phyloP scores from a whole-genome alignment of 2,888 invertebrate species.

The Eilema caniola region DNA sequence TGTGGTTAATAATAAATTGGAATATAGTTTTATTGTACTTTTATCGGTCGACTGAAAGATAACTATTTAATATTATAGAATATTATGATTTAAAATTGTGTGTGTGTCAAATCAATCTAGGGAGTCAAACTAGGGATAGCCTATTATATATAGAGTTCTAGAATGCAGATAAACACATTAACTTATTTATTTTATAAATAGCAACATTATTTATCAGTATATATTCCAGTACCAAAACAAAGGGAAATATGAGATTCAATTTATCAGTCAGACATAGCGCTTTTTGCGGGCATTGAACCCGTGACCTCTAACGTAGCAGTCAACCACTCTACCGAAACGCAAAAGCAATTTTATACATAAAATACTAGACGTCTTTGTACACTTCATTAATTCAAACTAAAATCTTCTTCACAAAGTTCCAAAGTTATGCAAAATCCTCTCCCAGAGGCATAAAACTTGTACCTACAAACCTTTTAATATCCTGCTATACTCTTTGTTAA shows the following conservation, averaged over 20 bases:
- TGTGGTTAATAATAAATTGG: neutral
- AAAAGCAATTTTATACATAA: neutral
- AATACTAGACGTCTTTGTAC: neutral
- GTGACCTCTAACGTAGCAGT: neutral
- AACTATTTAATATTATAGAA: no score
- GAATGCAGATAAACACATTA: no score
- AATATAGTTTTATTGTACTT: neutral
- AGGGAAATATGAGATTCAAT: neutral
- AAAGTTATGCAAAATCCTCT: conserved; percentile 17
- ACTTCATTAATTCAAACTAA: neutral
- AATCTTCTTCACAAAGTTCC: neutral
- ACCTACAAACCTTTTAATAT: conserved; percentile 21
- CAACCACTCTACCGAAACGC: neutral
- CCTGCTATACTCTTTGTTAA: conserved; percentile 60
- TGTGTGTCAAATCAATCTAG: neutral
- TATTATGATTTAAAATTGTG: no score
- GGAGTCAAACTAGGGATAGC: no score
- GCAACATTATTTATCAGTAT: no score
- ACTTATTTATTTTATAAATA: no score
- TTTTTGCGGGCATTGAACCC: neutral
- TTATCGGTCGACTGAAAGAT: neutral
- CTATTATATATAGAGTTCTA: no score
- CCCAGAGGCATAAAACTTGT: conserved; percentile 33
- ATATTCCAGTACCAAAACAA: no score
- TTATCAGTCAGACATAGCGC: neutral